Conservation (phyloP, 2,797 vertebrate genomes). For the Micrastur ruficollis region DNA sequence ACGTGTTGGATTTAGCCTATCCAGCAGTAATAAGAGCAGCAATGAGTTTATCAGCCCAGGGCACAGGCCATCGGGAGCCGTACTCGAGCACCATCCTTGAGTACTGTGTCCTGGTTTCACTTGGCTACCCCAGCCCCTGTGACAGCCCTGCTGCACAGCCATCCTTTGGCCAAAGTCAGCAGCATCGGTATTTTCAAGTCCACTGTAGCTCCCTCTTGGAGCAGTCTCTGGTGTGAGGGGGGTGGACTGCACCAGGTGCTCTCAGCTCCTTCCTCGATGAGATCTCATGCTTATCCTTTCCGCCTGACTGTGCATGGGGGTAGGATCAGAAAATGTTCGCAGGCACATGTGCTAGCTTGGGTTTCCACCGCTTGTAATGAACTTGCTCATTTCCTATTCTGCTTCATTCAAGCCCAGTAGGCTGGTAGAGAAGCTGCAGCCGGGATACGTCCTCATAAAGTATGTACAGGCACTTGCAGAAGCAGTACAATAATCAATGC, state of each 20-base stretch:
- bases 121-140: accelerated
- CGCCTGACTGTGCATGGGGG: accelerated
- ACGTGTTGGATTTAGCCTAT: not conserved
- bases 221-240: not conserved
- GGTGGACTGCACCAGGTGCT: accelerated
- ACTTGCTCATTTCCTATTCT: not conserved
- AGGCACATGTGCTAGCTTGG: not conserved
- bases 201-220: not conserved
- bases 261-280: not conserved
- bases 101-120: not conserved
- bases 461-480: not conserved
- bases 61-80: not conserved
- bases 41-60: not conserved
- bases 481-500: not conserved
- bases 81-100: not conserved
- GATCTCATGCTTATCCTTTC: not conserved
- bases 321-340: not conserved
- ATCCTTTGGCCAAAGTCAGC: not conserved
- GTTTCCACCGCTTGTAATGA: not conserved
- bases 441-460: not conserved
- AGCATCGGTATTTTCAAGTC: not conserved
- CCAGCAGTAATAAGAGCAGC: not conserved
- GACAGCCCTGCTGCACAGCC: not conserved
- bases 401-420: not conserved
- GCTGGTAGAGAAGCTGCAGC: not conserved